phyloP scores from a whole-genome alignment of 2,888 invertebrate species.

The Palloptera scutellata region DNA sequence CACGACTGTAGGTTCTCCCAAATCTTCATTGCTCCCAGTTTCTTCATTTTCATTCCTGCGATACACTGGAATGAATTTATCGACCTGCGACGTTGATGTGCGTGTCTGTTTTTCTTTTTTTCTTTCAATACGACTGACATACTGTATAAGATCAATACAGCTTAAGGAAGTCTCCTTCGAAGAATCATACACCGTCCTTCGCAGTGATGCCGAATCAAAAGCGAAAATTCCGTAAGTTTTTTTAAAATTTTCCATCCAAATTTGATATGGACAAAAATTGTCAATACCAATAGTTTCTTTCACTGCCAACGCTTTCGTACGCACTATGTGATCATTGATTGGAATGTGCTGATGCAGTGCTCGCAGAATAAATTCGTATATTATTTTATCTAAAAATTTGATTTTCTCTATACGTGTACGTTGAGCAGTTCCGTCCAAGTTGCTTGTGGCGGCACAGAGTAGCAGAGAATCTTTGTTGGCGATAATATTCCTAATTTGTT shows the following conservation, averaged over 20 bases:
- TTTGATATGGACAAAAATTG: conserved; percentile 48
- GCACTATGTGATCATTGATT: conserved; percentile 34
- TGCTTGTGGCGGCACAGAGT: conserved; percentile 30
- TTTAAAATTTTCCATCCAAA: conserved; percentile 49
- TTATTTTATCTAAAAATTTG: conserved; percentile 45
- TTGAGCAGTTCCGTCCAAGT: conserved; percentile 27
- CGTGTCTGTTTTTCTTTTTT: conserved; percentile 26
- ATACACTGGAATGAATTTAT: no score
- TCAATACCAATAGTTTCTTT: conserved; percentile 49
- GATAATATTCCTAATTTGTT: conserved; percentile 50
- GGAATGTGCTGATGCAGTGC: conserved; percentile 41
- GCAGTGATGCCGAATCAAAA: conserved; percentile 42
- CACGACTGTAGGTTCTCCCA: no score
- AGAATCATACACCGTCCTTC: not conserved
- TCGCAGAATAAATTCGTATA: conserved; percentile 48
- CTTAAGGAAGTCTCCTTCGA: conserved; percentile 45
- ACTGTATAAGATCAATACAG: conserved; percentile 47
- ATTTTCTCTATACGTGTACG: conserved; percentile 45
- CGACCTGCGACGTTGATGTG: no score
- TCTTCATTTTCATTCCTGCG: no score
- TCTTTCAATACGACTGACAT: conserved; percentile 40
- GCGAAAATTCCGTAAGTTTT: conserved; percentile 39
- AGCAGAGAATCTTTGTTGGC: conserved; percentile 43
- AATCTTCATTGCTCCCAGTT: no score
- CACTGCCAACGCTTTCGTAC: conserved; percentile 45